These are phyloP conservation scores for Urocolius indicus DNA, from an alignment of 2,113 vertebrate species.

Conservation along the genomic window DNA sequence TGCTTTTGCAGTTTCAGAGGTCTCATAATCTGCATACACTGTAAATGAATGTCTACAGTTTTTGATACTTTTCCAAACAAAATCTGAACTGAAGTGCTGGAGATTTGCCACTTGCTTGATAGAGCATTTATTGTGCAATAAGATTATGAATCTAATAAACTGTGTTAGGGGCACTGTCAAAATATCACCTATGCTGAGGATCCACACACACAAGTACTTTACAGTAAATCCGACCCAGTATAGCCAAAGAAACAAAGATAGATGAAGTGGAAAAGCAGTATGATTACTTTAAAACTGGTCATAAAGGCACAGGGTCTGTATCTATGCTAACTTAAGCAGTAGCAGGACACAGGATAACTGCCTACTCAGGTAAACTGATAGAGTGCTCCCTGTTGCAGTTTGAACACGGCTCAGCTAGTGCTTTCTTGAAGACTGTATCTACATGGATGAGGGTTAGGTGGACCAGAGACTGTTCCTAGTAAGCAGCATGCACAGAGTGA, in stretches of 20 bases:
- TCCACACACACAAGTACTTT: not conserved
- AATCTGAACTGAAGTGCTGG: not conserved
- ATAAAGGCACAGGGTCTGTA: not conserved
- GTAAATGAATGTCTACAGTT: not conserved
- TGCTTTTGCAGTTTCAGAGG: not conserved
- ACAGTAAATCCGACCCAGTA: not conserved
- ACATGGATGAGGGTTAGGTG: not conserved
- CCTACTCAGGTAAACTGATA: not conserved
- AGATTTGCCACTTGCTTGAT: not conserved
- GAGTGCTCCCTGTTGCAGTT: not conserved
- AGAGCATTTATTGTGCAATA: not conserved
- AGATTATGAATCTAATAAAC: not conserved
- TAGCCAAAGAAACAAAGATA: not conserved
- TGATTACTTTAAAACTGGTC: not conserved
- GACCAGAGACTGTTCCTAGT: not conserved
- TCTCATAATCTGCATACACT: not conserved
- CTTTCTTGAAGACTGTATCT: not conserved
- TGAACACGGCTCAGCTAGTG: not conserved
- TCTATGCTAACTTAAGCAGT: not conserved
- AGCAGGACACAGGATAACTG: not conserved
- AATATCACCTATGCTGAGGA: not conserved
- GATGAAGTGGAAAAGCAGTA: not conserved
- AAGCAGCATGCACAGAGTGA: not conserved
- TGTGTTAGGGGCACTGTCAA: not conserved
- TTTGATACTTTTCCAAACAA: constrained; percentile 2